phyloP scores from a whole-genome alignment of 2,888 invertebrate genomes.

The Epicampocera succincta region DNA sequence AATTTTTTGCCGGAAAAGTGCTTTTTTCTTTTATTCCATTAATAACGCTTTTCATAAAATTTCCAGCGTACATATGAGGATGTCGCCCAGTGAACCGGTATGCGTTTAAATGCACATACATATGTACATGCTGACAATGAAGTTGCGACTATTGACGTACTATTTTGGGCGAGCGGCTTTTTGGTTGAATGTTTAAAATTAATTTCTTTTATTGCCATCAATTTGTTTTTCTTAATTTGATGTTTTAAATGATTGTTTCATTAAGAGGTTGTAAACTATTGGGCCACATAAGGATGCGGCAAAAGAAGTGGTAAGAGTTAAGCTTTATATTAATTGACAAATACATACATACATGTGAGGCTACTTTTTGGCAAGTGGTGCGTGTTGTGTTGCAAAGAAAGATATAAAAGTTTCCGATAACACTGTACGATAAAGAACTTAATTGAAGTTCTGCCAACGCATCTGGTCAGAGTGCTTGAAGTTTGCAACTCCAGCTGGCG shows the following conservation, averaged over 20 bases:
- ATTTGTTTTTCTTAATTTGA: constrained; percentile 58
- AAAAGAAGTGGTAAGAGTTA: neutral
- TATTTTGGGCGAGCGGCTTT: neutral
- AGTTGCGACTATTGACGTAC: constrained; percentile 14
- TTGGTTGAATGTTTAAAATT: constrained; percentile 17
- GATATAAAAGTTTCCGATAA: too few relatives aligned
- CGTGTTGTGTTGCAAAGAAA: too few relatives aligned
- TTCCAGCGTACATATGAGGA: constrained; percentile 39
- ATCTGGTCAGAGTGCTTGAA: too few relatives aligned
- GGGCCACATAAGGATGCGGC: neutral
- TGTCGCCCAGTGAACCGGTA: neutral
- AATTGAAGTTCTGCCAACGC: too few relatives aligned
- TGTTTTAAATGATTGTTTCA: constrained; percentile 26
- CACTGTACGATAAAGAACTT: too few relatives aligned
- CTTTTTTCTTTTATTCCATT: neutral
- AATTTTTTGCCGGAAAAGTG: constrained; percentile 55
- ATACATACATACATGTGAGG: too few relatives aligned
- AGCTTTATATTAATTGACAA: neutral
- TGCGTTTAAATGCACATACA: neutral
- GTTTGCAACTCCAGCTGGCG: too few relatives aligned
- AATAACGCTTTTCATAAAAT: neutral
- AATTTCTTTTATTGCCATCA: constrained; percentile 42
- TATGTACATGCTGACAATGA: constrained; percentile 15
- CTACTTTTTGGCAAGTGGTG: too few relatives aligned
- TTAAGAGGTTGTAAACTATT: constrained; percentile 2